Conservation (phyloP, 1,140 invertebrate species). For the Delia radicum region DNA sequence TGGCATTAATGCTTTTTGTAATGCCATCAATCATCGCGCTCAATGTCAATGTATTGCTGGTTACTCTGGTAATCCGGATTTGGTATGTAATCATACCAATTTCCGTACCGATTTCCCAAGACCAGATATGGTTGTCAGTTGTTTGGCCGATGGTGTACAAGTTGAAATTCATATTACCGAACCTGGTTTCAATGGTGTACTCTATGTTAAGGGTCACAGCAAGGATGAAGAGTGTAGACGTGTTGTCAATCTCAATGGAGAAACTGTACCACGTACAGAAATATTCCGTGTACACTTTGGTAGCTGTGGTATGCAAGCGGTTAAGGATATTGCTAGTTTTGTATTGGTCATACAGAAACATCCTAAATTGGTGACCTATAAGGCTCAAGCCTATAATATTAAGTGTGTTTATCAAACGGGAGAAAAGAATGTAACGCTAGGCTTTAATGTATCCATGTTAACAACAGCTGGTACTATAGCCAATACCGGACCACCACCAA, state of each 20-base stretch:
- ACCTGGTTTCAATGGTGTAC: constrained; percentile 83
- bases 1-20: constrained; percentile 76
- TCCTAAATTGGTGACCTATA: constrained; percentile 91
- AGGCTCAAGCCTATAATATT: constrained; percentile 92
- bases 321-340: constrained; percentile 89
- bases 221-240: constrained; percentile 87
- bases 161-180: constrained; percentile 79
- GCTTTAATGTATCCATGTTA: constrained; percentile 93
- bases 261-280: constrained; percentile 69
- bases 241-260: constrained; percentile 71
- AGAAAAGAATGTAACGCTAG: constrained; percentile 88
- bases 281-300: constrained; percentile 91
- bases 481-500: constrained; percentile 90
- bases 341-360: constrained; percentile 93
- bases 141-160: constrained; percentile 87
- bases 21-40: constrained; percentile 74
- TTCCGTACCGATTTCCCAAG: constrained; percentile 79
- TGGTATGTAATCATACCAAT: constrained; percentile 64
- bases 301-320: constrained; percentile 85
- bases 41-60: constrained; percentile 78
- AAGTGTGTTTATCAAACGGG: constrained; percentile 93
- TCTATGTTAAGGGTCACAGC: constrained; percentile 93
- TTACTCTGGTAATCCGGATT: constrained; percentile 80
- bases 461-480: constrained; percentile 93
- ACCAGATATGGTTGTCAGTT: constrained; percentile 83